Percentiles rank a stretch among this genome's conserved stretches.
phyloP scores from a whole-genome alignment of 2,888 invertebrate species.

The Drosophila mimetica region DNA sequence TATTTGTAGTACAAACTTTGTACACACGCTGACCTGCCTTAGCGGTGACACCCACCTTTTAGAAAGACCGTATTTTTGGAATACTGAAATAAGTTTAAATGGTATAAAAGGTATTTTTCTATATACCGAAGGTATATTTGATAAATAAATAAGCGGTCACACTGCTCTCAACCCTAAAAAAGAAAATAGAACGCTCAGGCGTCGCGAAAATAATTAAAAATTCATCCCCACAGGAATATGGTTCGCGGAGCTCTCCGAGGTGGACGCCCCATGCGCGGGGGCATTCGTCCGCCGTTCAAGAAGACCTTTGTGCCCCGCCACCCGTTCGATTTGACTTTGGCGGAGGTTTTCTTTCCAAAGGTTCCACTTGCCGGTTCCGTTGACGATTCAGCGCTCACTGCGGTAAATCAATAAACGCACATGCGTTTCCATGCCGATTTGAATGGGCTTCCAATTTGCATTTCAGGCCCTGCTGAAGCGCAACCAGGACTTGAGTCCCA shows the following conservation, averaged over 20 bases:
- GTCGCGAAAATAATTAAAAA: slow-evolving; percentile 46
- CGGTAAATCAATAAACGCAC: slow-evolving; percentile 85
- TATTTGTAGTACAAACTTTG: too few species aligned
- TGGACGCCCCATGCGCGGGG: slow-evolving; percentile 87
- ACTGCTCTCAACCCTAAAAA: slow-evolving; percentile 23
- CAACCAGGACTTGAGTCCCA: slow-evolving; percentile 95
- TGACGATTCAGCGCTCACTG: slow-evolving; percentile 94
- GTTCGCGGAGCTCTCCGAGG: slow-evolving; percentile 89
- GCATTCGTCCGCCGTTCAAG: slow-evolving; percentile 88
- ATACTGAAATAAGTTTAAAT: too few species aligned
- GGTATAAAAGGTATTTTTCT: too few species aligned
- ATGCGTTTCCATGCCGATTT: background rate
- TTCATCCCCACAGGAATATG: slow-evolving; percentile 85
- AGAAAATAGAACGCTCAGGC: slow-evolving; percentile 27
- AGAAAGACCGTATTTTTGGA: too few species aligned
- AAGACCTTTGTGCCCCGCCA: slow-evolving; percentile 89
- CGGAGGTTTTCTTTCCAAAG: slow-evolving; percentile 94
- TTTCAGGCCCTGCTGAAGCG: slow-evolving; percentile 94
- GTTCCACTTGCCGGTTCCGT: slow-evolving; percentile 90
- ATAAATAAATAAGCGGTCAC: background rate
- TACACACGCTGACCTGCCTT: too few species aligned
- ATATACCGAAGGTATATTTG: too few species aligned
- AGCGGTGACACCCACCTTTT: too few species aligned
- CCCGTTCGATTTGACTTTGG: slow-evolving; percentile 94
- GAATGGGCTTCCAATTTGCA: background rate